Evolutionary conservation across 2,113 vertebrate species (phyloP), one percentile per base, ranked within the genome.

Genomic region (Rafetus swinhoei): DNA sequence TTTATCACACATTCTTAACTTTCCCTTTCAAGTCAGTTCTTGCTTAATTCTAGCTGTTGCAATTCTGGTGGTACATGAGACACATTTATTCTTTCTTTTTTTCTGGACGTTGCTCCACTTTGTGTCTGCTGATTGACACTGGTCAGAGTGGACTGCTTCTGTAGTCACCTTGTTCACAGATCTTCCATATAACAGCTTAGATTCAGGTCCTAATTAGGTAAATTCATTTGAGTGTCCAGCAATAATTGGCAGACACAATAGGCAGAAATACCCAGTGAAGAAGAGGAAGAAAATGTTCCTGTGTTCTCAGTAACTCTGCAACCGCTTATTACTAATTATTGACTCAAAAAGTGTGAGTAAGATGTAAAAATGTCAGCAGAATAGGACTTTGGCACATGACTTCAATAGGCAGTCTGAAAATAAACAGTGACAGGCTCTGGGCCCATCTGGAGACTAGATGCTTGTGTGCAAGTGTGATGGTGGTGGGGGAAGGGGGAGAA

Each of bases 21-120:
- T 7, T 5, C n/a, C 72, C 24, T 85, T 95, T 6, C 60, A 92
- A 95, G 32, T 2, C 52, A 45, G 79, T 93, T 94, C 65, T 91
- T 95, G 22, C 35, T 87, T 82, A 72, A 22, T 55, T 62, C 79
- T 55, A 65, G 16, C 14, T 89, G 22, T 74, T 84, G 7, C 35
- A 59, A 12, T 45, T 85, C 39, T 90, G 25, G 24, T 32, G 77
- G 79, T 52, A 74, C 4, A 86, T 39, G 59, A 0, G 1, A 15
- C 69, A 90, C 65, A 69, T 76, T 54, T 74, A 29, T 29, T 74
- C 90, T 86, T 55, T 52, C 15, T 25, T 90, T 10, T 82, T 11
- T 59, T 4, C 7, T 39, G 25, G 32, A 55, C 87, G 80, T 24
- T 84, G 55, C n/a, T 82, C 32, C n/a, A 9, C 79, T 62, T 29